Percentiles rank a stretch among this genome's conserved stretches.
Evolutionary conservation across 2,113 vertebrate species (phyloP).

Genomic region (Neofelis nebulosa): DNA sequence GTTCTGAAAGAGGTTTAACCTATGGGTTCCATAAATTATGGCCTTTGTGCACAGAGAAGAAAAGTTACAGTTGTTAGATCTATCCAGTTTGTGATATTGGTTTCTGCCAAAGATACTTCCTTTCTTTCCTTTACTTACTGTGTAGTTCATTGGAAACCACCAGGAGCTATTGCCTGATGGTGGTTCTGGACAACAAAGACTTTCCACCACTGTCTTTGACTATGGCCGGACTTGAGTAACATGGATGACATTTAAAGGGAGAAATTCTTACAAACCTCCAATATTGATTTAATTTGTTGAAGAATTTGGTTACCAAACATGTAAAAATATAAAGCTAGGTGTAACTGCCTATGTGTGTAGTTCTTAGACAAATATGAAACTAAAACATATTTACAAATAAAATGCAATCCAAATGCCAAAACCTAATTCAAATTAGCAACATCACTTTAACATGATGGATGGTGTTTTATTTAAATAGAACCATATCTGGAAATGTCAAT

Average conservation of each 20-base stretch:
- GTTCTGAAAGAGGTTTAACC: neutral
- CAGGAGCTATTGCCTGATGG: neutral
- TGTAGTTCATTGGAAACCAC: neutral
- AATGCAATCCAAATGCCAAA: constrained; percentile 41
- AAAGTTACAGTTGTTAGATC: neutral
- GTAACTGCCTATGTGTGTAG: neutral
- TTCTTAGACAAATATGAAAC: constrained; percentile 49
- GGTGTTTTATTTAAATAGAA: constrained; percentile 38
- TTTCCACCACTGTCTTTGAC: neutral
- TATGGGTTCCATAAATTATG: neutral
- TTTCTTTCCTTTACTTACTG: neutral
- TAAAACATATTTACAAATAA: constrained; percentile 21
- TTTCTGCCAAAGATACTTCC: neutral
- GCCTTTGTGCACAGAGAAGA: constrained; percentile 2
- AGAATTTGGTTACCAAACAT: constrained; percentile 4
- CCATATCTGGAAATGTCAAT: neutral
- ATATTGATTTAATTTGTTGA: neutral
- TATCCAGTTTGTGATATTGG: neutral
- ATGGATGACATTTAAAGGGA: neutral
- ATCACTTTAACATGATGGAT: constrained; percentile 29
- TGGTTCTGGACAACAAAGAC: neutral
- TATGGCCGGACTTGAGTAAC: neutral
- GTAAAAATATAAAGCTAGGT: neutral
- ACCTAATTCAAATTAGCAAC: constrained; percentile 44
- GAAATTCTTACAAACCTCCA: neutral